phyloP scores from a whole-genome alignment of 2,113 vertebrate genomes.

The Grammomys surdaster region DNA sequence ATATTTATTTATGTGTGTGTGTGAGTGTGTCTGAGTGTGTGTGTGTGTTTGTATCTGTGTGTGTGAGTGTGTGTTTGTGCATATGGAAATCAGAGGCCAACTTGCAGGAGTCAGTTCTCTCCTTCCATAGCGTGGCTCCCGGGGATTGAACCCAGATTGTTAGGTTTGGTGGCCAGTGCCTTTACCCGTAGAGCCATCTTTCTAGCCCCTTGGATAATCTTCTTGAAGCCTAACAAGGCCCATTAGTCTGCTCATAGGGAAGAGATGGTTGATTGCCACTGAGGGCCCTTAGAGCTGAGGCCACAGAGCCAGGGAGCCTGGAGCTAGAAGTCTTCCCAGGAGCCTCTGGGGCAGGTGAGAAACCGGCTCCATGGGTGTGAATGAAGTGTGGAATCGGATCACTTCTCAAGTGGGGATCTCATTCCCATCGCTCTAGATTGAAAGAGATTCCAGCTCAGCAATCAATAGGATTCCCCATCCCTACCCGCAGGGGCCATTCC shows the following conservation, averaged over 20 bases:
- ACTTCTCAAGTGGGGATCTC: not conserved
- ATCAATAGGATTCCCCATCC: not conserved
- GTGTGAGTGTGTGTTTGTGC: not conserved
- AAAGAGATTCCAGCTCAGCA: not conserved
- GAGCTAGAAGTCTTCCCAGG: not conserved
- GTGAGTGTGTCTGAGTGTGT: not conserved
- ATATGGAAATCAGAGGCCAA: not conserved
- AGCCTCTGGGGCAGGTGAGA: not conserved
- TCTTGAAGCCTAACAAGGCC: not conserved
- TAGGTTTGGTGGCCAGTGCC: not conserved
- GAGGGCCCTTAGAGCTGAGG: not conserved
- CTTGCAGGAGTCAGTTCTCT: not conserved
- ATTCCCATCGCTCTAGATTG: not conserved
- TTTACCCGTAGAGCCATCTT: not conserved
- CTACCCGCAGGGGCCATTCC: not conserved
- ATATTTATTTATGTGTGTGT: not conserved
- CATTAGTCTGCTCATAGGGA: not conserved
- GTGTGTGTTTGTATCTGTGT: not conserved
- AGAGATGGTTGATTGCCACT: not conserved
- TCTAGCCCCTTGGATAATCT: not conserved
- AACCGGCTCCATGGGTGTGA: not conserved
- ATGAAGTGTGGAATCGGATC: not conserved
- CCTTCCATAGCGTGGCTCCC: not conserved
- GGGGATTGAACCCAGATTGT: not conserved
- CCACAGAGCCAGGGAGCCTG: not conserved